Conservation (phyloP, 2,113 vertebrate species). For the Pithys albifrons region DNA sequence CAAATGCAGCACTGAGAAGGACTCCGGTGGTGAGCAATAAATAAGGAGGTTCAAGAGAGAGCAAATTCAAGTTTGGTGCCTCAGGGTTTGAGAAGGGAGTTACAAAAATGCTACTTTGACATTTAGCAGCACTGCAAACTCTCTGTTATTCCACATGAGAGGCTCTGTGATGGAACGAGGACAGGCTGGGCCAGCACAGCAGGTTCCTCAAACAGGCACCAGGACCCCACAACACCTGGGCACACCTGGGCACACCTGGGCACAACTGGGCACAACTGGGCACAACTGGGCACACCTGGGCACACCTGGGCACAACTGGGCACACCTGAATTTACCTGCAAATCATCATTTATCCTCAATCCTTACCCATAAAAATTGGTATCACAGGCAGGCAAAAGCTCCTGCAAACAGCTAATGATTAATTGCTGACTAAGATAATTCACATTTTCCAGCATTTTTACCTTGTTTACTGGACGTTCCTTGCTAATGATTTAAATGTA, state of each 20-base stretch:
- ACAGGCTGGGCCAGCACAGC: neutral
- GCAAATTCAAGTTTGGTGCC: neutral
- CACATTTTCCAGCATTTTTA: rapidly evolving
- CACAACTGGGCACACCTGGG: neutral
- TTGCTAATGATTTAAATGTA: neutral
- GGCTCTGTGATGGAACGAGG: neutral
- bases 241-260: neutral
- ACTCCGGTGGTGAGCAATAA: neutral
- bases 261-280: neutral
- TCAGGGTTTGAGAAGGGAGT: conserved; percentile 11
- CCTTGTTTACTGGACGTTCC: neutral
- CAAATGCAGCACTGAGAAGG: neutral
- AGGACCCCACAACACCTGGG: neutral
- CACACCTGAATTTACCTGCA: neutral
- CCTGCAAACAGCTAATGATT: neutral
- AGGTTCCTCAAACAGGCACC: neutral
- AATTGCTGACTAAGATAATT: neutral
- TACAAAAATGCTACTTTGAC: neutral
- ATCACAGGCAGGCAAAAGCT: neutral
- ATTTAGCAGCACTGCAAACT: conserved; percentile 37
- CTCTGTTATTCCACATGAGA: conserved; percentile 9
- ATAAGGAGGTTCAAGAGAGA: neutral
- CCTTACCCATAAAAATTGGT: rapidly evolving
- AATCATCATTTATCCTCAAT: neutral
- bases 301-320: neutral